phyloP scores from a whole-genome alignment of 30 jellyfish, hydroid and myxozoan species.

The Hydractinia symbiolongicarpus region DNA sequence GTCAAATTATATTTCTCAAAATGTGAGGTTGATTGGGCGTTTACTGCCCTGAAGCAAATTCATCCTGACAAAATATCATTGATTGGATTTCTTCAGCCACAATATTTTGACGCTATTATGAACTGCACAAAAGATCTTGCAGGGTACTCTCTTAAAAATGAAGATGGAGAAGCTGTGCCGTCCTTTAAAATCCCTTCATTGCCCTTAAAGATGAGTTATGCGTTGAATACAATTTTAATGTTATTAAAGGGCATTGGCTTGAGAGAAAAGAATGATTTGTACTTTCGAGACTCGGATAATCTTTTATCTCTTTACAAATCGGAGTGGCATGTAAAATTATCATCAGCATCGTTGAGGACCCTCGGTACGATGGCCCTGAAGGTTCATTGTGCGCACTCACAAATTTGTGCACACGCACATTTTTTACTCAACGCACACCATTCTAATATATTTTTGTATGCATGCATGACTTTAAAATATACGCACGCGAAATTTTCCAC shows the following conservation, averaged over 20 bases:
- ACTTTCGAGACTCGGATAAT: neutral
- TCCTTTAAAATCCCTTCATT: constrained; percentile 24
- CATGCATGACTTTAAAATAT: too few relatives aligned
- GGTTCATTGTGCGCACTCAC: too few relatives aligned
- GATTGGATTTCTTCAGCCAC: constrained; percentile 13
- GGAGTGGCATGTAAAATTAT: constrained; percentile 19
- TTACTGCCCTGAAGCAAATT: neutral
- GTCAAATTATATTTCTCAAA: constrained; percentile 1
- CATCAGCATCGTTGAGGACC: constrained; percentile 24
- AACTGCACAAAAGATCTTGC: constrained; percentile 21
- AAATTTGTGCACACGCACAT: too few relatives aligned
- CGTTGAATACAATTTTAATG: constrained; percentile 5
- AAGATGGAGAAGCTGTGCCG: constrained; percentile 20
- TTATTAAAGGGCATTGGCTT: constrained; percentile 21
- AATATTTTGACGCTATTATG: constrained; percentile 17
- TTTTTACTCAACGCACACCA: too few relatives aligned
- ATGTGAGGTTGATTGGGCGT: neutral
- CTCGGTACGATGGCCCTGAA: too few relatives aligned
- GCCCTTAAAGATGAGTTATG: constrained; percentile 26
- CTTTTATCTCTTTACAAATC: constrained; percentile 4
- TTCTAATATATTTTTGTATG: too few relatives aligned
- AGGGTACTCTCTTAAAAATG: constrained; percentile 5
- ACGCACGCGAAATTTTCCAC: too few relatives aligned
- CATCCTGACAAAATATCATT: neutral
- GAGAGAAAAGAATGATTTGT: constrained; percentile 1